These are phyloP conservation scores for Orthosia cruda DNA, from an alignment of 2,888 invertebrate species.

Conservation along the genomic window DNA sequence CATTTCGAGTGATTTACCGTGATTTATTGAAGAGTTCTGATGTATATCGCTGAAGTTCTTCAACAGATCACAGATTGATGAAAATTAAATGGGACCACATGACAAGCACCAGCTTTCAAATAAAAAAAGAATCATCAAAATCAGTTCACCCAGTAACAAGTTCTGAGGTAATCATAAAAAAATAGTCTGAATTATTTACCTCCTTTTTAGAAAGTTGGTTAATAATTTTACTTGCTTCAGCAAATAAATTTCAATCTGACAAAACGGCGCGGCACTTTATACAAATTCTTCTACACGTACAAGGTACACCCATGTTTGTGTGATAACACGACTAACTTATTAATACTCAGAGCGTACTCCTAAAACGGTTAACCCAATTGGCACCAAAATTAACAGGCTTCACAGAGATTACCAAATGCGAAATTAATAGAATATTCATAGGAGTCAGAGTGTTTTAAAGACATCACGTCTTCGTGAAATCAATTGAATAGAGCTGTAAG, in stretches of 20 bases:
- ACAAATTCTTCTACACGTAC: conserved; percentile 35
- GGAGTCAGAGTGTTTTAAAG: conserved; percentile 51
- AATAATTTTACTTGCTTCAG: conserved; percentile 12
- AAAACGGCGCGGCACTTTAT: conserved; percentile 20
- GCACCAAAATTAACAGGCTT: conserved; percentile 63
- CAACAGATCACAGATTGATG: no score
- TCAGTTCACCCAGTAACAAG: no score
- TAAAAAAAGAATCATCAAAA: no score
- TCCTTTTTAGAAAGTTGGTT: no score
- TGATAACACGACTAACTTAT: conserved; percentile 63
- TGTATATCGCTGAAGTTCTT: no score
- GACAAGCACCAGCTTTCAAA: no score
- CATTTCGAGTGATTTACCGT: no score
- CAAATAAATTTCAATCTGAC: conserved; percentile 21
- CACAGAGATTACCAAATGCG: conserved; percentile 60
- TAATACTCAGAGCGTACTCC: conserved; percentile 60
- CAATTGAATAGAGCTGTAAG: conserved; percentile 37
- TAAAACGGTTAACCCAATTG: conserved; percentile 67
- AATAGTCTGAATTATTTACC: no score
- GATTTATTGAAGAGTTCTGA: no score
- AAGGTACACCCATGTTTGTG: conserved; percentile 40
- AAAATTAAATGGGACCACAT: no score
- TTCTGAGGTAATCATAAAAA: no score
- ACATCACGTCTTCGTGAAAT: conserved; percentile 51
- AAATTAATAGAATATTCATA: conserved; percentile 66